Percentiles rank a stretch among this genome's conserved stretches.
Conservation (phyloP, 2,797 vertebrate species). For the Rhinophrynus dorsalis region DNA sequence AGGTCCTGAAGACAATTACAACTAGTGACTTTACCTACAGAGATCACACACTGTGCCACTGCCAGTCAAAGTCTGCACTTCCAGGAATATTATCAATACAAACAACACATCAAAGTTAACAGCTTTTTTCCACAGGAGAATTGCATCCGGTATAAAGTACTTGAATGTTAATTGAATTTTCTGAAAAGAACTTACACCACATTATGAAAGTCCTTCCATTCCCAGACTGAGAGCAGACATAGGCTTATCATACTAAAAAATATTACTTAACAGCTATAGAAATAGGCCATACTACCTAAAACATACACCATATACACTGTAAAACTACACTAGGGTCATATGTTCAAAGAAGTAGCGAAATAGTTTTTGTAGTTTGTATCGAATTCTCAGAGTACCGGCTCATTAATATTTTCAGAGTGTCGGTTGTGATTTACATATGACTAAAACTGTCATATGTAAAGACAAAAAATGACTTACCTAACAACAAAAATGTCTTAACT, state of each 20-base stretch:
- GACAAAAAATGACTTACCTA: too few species aligned
- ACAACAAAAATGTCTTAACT: too few species aligned
- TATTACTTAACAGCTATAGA: neutral
- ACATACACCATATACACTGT: too few species aligned
- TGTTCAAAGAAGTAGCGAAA: too few species aligned
- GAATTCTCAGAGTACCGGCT: too few species aligned
- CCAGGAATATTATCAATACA: slow-evolving; percentile 19
- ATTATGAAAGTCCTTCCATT: neutral
- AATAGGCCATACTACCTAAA: too few species aligned
- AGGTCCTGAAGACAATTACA: neutral
- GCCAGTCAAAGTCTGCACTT: slow-evolving; percentile 8
- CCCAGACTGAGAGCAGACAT: neutral
- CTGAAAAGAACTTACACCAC: slow-evolving; percentile 7
- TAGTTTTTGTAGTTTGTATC: too few species aligned
- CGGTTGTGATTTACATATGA: too few species aligned
- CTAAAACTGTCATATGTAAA: too few species aligned
- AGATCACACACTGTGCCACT: slow-evolving; percentile 17
- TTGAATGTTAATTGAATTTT: slow-evolving; percentile 29
- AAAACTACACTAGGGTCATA: too few species aligned
- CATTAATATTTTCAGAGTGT: too few species aligned
- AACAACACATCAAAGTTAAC: slow-evolving; percentile 36
- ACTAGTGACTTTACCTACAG: too few species aligned
- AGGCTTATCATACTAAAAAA: neutral
- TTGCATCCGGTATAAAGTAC: slow-evolving; percentile 18
- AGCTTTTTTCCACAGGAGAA: slow-evolving; percentile 19